Percentiles rank a stretch among this genome's conserved stretches.
phyloP scores from a whole-genome alignment of 1,140 invertebrate species.

The Drosophila azteca region DNA sequence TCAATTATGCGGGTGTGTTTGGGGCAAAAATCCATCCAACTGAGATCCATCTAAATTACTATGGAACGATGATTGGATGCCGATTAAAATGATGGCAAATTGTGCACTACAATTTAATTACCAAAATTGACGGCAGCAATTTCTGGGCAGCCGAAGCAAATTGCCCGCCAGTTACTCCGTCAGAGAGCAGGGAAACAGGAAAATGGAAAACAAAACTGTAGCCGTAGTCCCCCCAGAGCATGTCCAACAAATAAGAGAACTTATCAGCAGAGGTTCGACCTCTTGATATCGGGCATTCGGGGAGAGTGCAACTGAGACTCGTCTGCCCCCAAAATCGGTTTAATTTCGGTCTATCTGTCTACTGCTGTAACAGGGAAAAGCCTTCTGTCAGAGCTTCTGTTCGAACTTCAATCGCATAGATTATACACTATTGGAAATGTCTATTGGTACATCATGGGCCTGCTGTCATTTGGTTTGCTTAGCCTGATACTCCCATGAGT shows the following conservation, averaged over 20 bases:
- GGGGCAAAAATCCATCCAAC: slow-evolving; percentile 40
- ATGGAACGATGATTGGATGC: slow-evolving; percentile 39
- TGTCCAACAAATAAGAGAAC: background rate
- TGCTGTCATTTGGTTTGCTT: background rate
- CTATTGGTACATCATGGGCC: too few relatives aligned
- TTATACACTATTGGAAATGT: background rate
- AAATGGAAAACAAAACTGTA: background rate
- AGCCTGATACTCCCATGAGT: slow-evolving; percentile 25
- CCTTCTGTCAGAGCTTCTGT: too few relatives aligned
- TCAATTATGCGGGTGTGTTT: slow-evolving; percentile 8
- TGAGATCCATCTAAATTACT: slow-evolving; percentile 60
- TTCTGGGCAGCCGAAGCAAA: slow-evolving; percentile 47
- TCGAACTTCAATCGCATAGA: too few relatives aligned
- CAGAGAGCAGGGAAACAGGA: background rate
- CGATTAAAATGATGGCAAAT: slow-evolving; percentile 59
- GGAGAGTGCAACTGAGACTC: background rate
- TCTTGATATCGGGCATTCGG: slow-evolving; percentile 11
- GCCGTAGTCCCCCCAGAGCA: slow-evolving; percentile 8
- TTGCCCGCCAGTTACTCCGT: slow-evolving; percentile 14
- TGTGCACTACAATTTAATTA: slow-evolving; percentile 75
- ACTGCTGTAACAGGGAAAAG: too few relatives aligned
- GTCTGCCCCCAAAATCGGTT: too few relatives aligned
- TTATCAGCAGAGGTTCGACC: slow-evolving; percentile 13
- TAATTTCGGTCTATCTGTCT: too few relatives aligned
- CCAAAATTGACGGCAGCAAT: slow-evolving; percentile 62